A percentile compares a stretch with the other conserved stretches of the same genome.
Evolutionary conservation across 2,797 vertebrate species (phyloP).

Genomic region (Ptychobarbus kaznakovi): DNA sequence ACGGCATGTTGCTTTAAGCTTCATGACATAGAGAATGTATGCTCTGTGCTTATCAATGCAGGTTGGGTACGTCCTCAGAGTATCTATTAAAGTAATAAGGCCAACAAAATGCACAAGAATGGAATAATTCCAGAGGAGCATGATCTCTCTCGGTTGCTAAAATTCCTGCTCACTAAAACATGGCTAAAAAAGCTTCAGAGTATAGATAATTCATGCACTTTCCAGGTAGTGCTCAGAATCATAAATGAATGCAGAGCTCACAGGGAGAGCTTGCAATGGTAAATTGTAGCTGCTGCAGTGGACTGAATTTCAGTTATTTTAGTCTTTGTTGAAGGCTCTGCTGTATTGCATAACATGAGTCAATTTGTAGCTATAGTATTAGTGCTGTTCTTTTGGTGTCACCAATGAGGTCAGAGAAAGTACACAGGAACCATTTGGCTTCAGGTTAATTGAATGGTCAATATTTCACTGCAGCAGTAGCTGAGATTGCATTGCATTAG

Average conservation of each 20-base stretch:
- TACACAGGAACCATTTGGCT: slow-evolving; percentile 8
- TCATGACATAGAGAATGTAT: slow-evolving; percentile 32
- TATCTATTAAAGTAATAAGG: slow-evolving; percentile 26
- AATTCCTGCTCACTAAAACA: slow-evolving; percentile 40
- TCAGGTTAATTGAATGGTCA: slow-evolving; percentile 28
- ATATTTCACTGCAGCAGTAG: slow-evolving; percentile 35
- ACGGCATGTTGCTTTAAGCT: slow-evolving; percentile 45
- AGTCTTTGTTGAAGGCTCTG: slow-evolving; percentile 9
- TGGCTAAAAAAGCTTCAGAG: slow-evolving; percentile 44
- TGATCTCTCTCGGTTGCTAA: slow-evolving; percentile 15
- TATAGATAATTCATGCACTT: slow-evolving; percentile 57
- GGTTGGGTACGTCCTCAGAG: slow-evolving; percentile 32
- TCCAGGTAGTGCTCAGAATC: slow-evolving; percentile 52
- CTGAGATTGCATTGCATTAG: not conserved
- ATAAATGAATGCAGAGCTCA: slow-evolving; percentile 20
- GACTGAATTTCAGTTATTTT: slow-evolving; percentile 44
- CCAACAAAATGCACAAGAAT: slow-evolving; percentile 38
- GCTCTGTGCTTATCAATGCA: slow-evolving; percentile 39
- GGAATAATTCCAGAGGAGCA: slow-evolving; percentile 25
- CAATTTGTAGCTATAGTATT: slow-evolving; percentile 13
- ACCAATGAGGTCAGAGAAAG: slow-evolving; percentile 17
- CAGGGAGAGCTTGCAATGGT: slow-evolving; percentile 16
- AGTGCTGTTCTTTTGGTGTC: slow-evolving; percentile 8
- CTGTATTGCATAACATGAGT: slow-evolving; percentile 29
- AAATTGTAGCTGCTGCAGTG: slow-evolving; percentile 23